phyloP scores from a whole-genome alignment of 2,113 vertebrate species.

The Chionodraco myersi region DNA sequence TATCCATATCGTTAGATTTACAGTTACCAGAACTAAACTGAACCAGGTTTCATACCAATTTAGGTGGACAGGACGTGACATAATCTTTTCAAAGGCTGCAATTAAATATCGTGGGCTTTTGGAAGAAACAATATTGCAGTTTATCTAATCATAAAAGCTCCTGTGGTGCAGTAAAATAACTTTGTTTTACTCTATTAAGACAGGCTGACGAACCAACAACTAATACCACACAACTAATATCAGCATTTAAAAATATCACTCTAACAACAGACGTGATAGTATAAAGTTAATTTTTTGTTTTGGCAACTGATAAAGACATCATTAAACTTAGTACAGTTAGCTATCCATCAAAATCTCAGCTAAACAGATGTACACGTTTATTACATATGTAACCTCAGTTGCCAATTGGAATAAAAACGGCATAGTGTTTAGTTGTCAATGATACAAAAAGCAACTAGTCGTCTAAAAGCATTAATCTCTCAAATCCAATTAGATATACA shows the following conservation, averaged over 20 bases:
- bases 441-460: conserved; percentile 12
- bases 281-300: conserved; percentile 5
- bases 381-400: conserved; percentile 6
- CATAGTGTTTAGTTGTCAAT: conserved; percentile 20
- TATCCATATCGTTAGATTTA: background rate
- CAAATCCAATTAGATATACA: conserved; percentile 23
- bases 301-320: conserved; percentile 8
- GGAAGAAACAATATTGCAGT: conserved; percentile 13
- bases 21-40: background rate
- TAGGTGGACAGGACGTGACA: background rate
- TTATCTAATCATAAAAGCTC: conserved; percentile 57
- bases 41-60: background rate
- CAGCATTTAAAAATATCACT: conserved; percentile 47
- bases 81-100: background rate
- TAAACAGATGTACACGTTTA: background rate
- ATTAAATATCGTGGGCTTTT: conserved; percentile 23
- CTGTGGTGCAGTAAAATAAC: conserved; percentile 49
- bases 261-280: conserved; percentile 17
- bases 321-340: conserved; percentile 12
- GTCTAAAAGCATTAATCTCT: conserved; percentile 59
- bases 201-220: conserved; percentile 9
- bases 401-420: conserved; percentile 56
- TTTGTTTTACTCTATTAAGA: conserved; percentile 5
- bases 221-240: conserved; percentile 21
- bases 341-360: conserved; percentile 12